Evolutionary conservation across 2,113 vertebrate species (phyloP).

Genomic region (Trachemys scripta): DNA sequence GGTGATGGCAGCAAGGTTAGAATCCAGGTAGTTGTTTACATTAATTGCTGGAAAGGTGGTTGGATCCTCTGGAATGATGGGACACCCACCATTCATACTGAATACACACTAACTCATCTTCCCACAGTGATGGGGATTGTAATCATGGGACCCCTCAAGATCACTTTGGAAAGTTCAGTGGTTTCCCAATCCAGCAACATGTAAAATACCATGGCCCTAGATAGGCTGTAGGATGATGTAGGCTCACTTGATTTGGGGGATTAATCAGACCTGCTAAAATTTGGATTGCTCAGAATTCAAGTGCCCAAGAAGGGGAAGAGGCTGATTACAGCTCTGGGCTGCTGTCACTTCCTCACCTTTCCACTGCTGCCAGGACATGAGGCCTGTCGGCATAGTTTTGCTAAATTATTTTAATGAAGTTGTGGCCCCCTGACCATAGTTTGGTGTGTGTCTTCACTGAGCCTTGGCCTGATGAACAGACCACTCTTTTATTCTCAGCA

Average conservation of each 20-base stretch:
- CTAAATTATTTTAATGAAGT: constrained; percentile 53
- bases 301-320: constrained; percentile 43
- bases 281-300: neutral
- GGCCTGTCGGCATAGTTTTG: constrained; percentile 40
- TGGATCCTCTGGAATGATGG: neutral
- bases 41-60: neutral
- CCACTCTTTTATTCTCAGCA: neutral
- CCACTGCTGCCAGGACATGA: neutral
- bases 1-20: accelerated
- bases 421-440: constrained; percentile 52
- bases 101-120: neutral
- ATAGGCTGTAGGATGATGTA: neutral
- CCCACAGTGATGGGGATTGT: neutral
- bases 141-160: neutral
- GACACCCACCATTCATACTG: neutral
- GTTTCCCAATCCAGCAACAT: neutral
- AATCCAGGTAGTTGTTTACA: neutral
- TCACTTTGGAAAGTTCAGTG: neutral
- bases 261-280: neutral
- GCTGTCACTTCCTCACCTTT: constrained; percentile 55
- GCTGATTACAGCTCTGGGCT: constrained; percentile 46
- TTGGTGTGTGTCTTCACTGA: neutral
- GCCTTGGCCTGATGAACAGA: neutral
- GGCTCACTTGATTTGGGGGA: neutral
- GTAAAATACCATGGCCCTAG: neutral